Evolutionary conservation across 2,888 invertebrate genomes (phyloP).

Genomic region (Ectropis crepuscularia): DNA sequence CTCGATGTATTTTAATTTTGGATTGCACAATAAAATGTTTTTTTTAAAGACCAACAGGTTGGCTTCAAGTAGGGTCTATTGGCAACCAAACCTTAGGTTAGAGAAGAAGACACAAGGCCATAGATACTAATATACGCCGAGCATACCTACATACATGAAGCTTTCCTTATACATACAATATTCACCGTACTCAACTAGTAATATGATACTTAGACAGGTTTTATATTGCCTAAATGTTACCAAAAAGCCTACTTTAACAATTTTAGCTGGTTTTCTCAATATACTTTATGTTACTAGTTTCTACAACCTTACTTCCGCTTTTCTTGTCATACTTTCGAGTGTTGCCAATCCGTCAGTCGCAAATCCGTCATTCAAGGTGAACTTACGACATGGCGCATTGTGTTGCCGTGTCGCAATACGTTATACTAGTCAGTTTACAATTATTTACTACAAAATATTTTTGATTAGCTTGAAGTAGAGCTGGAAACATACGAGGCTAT

Average conservation of each 20-base stretch:
- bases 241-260: background rate
- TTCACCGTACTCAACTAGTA: no score
- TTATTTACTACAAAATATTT: conserved; percentile 31
- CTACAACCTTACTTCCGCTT: conserved; percentile 22
- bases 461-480: conserved; percentile 32
- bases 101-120: no score
- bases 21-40: no score
- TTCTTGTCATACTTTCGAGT: conserved; percentile 12
- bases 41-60: no score
- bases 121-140: no score
- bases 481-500: conserved; percentile 18
- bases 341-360: conserved; percentile 21
- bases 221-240: no score
- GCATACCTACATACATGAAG: no score
- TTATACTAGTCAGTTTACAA: conserved; percentile 41
- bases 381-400: conserved; percentile 35
- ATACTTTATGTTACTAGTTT: conserved; percentile 2
- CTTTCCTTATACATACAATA: no score
- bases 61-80: no score
- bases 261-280: background rate
- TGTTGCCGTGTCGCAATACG: conserved; percentile 34
- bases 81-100: no score
- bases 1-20: no score
- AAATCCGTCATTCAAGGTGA: conserved; percentile 37
- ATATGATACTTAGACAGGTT: no score